phyloP scores from a whole-genome alignment of 2,888 invertebrate species.

The Oxyscelio sp. region DNA sequence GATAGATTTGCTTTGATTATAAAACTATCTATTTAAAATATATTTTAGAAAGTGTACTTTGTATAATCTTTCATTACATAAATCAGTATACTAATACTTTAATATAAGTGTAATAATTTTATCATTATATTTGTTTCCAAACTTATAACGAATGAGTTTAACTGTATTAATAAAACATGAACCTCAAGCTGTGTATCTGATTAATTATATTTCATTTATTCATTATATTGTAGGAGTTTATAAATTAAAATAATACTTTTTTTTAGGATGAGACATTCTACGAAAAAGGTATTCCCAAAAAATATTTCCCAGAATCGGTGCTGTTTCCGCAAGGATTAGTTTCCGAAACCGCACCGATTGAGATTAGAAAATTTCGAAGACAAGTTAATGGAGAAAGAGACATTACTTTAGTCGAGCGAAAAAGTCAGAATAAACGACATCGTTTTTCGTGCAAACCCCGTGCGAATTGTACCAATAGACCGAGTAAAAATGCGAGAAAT shows the following conservation, averaged over 20 bases:
- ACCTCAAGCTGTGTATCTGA: too few species aligned
- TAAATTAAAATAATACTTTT: not conserved
- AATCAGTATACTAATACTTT: too few species aligned
- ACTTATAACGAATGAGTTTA: too few species aligned
- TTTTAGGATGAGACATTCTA: constrained; percentile 24
- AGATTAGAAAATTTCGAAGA: constrained; percentile 37
- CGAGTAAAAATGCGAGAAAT: constrained; percentile 19
- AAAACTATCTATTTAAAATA: too few species aligned
- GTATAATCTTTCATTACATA: too few species aligned
- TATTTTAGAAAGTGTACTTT: too few species aligned
- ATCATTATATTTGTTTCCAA: too few species aligned
- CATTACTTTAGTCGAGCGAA: constrained; percentile 58
- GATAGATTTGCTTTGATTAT: too few species aligned
- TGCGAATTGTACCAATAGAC: constrained; percentile 60
- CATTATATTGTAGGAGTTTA: too few species aligned
- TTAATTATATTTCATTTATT: too few species aligned
- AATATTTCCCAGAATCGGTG: not conserved
- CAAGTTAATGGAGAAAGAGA: constrained; percentile 52
- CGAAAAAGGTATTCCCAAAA: constrained; percentile 4
- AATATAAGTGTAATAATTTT: too few species aligned
- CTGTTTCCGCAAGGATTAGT: not conserved
- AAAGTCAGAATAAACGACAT: constrained; percentile 72
- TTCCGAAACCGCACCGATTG: not conserved
- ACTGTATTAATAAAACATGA: too few species aligned
- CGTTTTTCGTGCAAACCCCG: constrained; percentile 75